These are phyloP conservation scores for Drosophila erecta DNA, from an alignment of 1,140 invertebrate species.

Conservation along the genomic window DNA sequence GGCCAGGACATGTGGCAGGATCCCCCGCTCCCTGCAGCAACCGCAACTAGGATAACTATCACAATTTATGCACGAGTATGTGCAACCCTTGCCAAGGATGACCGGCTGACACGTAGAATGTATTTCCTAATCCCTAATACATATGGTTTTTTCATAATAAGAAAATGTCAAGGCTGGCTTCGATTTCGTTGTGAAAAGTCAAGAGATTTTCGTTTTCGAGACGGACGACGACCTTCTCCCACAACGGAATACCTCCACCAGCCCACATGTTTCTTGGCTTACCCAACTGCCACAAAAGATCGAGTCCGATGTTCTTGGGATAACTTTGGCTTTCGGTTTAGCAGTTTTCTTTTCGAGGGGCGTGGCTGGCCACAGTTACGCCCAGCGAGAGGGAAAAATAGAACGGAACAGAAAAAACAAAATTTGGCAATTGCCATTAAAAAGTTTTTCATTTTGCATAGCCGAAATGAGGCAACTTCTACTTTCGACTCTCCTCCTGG, in stretches of 20 bases:
- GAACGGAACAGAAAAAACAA: neutral
- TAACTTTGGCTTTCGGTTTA: constrained; percentile 19
- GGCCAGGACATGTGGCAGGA: constrained; percentile 33
- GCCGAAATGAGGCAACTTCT: constrained; percentile 40
- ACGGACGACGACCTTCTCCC: neutral
- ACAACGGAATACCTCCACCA: neutral
- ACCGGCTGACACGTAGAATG: neutral
- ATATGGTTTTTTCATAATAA: too few relatives aligned
- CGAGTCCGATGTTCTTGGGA: constrained; percentile 28
- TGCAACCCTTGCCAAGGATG: neutral
- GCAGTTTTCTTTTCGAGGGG: neutral
- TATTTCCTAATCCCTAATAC: too few relatives aligned
- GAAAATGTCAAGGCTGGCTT: neutral
- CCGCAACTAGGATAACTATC: constrained; percentile 22
- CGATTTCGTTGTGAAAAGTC: neutral
- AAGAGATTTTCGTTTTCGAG: neutral
- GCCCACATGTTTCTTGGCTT: neutral
- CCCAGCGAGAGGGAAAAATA: constrained; percentile 9
- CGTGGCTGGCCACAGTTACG: constrained; percentile 25
- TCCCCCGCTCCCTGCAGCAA: constrained; percentile 1
- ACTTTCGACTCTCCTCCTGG: constrained; percentile 18
- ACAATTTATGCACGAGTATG: neutral
- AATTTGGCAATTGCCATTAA: constrained; percentile 55
- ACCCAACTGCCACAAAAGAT: constrained; percentile 15
- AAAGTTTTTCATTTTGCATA: constrained; percentile 60